phyloP scores from a whole-genome alignment of 2,888 invertebrate species.

The Ectemnius continuus region DNA sequence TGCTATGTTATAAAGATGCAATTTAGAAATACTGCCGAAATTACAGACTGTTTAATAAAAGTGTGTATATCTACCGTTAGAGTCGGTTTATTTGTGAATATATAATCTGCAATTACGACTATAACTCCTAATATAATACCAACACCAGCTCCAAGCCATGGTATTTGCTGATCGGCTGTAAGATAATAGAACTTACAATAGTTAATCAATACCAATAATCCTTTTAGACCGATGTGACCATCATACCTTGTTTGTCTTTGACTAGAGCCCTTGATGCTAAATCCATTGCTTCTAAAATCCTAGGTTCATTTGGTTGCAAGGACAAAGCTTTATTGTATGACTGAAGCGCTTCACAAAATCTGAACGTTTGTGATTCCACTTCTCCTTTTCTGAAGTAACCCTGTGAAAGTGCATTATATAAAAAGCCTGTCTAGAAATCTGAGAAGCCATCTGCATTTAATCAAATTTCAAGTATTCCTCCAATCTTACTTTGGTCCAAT shows the following conservation, averaged over 20 bases:
- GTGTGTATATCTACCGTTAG: constrained; percentile 80
- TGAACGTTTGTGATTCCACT: constrained; percentile 84
- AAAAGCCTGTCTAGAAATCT: background rate
- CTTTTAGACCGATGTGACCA: background rate
- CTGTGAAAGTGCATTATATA: constrained; percentile 73
- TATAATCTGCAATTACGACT: constrained; percentile 85
- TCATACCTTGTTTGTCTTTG: constrained; percentile 82
- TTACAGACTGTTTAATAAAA: constrained; percentile 12
- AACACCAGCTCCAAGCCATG: constrained; percentile 87
- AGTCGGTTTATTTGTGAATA: constrained; percentile 83
- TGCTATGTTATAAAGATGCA: constrained; percentile 79
- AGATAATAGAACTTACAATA: constrained; percentile 54
- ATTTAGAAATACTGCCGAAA: constrained; percentile 22
- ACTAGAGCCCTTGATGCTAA: constrained; percentile 81
- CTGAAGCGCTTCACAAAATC: constrained; percentile 84
- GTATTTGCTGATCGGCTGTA: constrained; percentile 84
- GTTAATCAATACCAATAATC: background rate
- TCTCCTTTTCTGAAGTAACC: constrained; percentile 87
- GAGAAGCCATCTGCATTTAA: background rate
- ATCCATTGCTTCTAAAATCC: constrained; percentile 82
- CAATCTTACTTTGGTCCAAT: constrained; percentile 86
- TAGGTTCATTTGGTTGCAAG: constrained; percentile 84
- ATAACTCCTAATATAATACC: constrained; percentile 85
- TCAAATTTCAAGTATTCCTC: background rate
- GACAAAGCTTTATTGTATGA: constrained; percentile 85